A percentile compares a stretch with the other conserved stretches of the same genome.
phyloP scores from a whole-genome alignment of 2,797 vertebrate species.

The Molothrus aeneus region DNA sequence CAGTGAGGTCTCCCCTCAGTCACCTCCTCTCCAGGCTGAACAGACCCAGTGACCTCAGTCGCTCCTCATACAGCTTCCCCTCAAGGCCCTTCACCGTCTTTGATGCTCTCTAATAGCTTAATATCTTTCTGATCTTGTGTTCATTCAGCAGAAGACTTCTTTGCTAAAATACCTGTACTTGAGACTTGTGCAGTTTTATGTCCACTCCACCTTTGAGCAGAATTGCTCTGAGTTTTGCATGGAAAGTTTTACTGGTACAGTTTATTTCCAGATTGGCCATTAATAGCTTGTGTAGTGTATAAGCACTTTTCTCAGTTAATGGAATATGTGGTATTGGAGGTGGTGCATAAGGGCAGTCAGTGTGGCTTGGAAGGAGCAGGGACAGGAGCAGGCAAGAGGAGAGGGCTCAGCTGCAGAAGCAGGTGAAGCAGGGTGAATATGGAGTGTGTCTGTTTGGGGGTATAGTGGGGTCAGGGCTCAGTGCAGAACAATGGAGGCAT shows the following conservation, averaged over 20 bases:
- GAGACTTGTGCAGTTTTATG: background rate
- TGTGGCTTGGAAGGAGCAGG: background rate
- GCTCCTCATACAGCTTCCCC: rapidly evolving
- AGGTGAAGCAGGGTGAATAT: background rate
- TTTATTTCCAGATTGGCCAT: background rate
- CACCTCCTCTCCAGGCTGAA: background rate
- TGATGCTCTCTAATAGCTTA: background rate
- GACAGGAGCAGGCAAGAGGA: background rate
- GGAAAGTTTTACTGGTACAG: background rate
- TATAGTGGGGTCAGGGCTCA: background rate
- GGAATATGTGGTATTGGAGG: background rate
- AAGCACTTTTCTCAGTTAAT: background rate
- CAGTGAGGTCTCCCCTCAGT: background rate
- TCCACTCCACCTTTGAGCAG: background rate
- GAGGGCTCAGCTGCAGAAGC: background rate
- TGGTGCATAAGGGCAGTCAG: rapidly evolving
- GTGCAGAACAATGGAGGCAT: background rate
- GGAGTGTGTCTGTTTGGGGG: background rate
- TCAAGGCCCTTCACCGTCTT: background rate
- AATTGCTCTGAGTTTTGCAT: background rate
- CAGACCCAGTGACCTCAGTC: background rate
- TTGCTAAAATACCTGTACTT: background rate
- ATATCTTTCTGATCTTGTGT: background rate
- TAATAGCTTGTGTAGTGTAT: background rate
- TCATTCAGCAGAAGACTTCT: background rate